Evolutionary conservation across 2,113 vertebrate species (phyloP).

Genomic region (Drymodes brunneopygia): DNA sequence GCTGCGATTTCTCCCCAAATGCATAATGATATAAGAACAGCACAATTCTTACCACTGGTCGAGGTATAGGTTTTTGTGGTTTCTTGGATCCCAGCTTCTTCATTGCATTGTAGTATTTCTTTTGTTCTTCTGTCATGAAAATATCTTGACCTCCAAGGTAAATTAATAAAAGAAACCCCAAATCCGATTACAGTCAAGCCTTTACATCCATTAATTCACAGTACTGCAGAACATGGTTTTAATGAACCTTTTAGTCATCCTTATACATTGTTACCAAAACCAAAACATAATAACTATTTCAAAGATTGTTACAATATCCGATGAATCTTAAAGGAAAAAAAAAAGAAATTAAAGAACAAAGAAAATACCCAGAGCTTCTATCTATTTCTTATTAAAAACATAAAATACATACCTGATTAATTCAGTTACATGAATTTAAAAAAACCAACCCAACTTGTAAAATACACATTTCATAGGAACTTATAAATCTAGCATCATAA

Average conservation of each 20-base stretch:
- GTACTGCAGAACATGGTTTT: not conserved
- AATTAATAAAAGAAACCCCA: constrained; percentile 57
- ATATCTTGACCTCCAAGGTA: constrained; percentile 86
- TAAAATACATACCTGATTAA: not conserved
- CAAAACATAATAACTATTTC: not conserved
- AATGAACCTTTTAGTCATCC: not conserved
- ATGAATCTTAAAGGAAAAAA: not conserved
- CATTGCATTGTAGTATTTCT: constrained; percentile 85
- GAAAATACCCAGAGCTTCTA: not conserved
- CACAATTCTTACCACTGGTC: constrained; percentile 70
- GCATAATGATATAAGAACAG: not conserved
- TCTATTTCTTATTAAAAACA: not conserved
- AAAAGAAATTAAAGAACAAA: not conserved
- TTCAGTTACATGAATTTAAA: not conserved
- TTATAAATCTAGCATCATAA: not conserved
- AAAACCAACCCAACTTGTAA: not conserved
- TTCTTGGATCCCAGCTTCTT: constrained; percentile 84
- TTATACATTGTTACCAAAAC: not conserved
- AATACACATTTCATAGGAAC: not conserved
- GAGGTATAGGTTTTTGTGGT: constrained; percentile 82
- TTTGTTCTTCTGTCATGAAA: constrained; percentile 85
- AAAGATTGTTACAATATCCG: not conserved
- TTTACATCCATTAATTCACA: not conserved
- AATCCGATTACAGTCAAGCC: constrained; percentile 60
- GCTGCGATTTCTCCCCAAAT: not conserved